Conservation (phyloP, 2,888 invertebrate species). For the Cistogaster globosa region DNA sequence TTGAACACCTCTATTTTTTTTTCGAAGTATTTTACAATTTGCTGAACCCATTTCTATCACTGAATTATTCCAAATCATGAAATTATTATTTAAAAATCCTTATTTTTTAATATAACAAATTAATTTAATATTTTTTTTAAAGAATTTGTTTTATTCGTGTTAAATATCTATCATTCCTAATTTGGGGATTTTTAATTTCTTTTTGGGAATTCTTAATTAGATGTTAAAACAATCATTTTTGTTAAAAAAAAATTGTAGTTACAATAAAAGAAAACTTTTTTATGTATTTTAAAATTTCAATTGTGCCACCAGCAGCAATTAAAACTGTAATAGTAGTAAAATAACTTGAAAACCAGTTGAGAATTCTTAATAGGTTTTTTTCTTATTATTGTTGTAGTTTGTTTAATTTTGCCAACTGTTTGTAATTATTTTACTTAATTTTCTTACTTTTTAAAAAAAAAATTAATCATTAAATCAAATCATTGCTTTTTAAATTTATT, state of each 20-base stretch:
- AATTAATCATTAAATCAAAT: too few relatives aligned
- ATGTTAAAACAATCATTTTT: neutral
- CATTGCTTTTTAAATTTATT: too few relatives aligned
- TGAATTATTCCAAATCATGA: too few relatives aligned
- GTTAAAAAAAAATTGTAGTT: neutral
- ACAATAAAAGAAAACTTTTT: neutral
- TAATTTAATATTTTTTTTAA: too few relatives aligned
- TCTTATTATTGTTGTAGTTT: neutral
- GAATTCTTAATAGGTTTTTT: constrained; percentile 5
- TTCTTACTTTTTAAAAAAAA: neutral
- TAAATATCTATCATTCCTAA: neutral
- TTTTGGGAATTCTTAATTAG: neutral
- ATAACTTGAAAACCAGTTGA: constrained; percentile 23
- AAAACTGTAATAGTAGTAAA: neutral
- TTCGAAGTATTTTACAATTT: too few relatives aligned
- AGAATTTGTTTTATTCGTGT: too few relatives aligned
- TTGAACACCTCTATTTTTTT: too few relatives aligned
- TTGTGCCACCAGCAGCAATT: neutral
- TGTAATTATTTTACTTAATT: neutral
- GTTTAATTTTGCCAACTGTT: neutral
- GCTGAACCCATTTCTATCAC: too few relatives aligned
- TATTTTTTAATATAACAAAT: too few relatives aligned
- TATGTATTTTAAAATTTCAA: neutral
- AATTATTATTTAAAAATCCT: too few relatives aligned
- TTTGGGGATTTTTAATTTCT: neutral